Evolutionary conservation across 2,113 vertebrate genomes (phyloP).

Genomic region (Bubo bubo): DNA sequence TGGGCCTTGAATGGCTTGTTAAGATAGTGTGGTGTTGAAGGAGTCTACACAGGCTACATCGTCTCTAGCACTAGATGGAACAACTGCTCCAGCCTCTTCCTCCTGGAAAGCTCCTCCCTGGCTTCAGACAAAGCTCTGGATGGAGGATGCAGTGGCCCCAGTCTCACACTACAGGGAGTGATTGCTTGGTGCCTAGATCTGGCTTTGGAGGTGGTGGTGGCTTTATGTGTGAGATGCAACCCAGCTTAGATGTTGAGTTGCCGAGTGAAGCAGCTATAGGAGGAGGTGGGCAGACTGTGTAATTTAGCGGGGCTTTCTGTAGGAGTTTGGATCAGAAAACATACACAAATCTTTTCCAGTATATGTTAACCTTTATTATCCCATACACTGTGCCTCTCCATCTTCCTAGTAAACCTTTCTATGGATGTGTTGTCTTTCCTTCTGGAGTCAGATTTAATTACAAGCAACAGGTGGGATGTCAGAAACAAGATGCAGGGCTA

Average conservation of each 20-base stretch:
- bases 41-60: neutral
- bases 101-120: neutral
- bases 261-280: neutral
- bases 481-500: neutral
- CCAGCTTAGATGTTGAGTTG: neutral
- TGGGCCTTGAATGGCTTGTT: neutral
- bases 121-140: neutral
- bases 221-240: fast-evolving
- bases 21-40: neutral
- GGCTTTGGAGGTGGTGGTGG: fast-evolving
- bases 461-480: neutral
- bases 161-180: neutral
- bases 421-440: neutral
- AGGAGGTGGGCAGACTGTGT: neutral
- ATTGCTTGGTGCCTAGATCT: neutral
- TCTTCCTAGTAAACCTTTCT: neutral
- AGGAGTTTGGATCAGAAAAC: neutral
- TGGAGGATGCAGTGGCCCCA: neutral
- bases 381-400: neutral
- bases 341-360: neutral
- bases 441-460: neutral
- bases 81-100: neutral
- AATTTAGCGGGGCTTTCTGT: neutral
- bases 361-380: neutral
- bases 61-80: neutral